These are phyloP conservation scores for Diaprepes abbreviatus DNA, from an alignment of 2,888 invertebrate genomes.

Conservation along the genomic window DNA sequence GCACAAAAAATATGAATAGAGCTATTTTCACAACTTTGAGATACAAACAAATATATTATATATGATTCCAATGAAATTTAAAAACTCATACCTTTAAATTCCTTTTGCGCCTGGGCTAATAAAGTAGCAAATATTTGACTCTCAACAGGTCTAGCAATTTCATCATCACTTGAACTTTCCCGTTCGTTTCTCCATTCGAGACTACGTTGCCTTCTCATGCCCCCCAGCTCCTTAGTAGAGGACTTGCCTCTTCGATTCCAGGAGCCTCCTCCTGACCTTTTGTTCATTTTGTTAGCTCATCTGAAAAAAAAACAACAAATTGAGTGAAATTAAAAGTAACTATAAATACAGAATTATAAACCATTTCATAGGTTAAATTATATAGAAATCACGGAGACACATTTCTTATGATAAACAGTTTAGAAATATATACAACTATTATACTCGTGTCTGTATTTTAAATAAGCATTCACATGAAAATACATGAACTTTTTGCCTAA, in stretches of 20 bases:
- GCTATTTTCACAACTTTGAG: no score
- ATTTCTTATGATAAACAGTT: no score
- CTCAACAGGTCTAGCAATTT: slow-evolving; percentile 69
- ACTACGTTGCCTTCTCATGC: slow-evolving; percentile 71
- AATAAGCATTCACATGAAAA: no score
- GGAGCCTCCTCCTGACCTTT: slow-evolving; percentile 62
- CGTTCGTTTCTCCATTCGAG: slow-evolving; percentile 72
- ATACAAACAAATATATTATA: no score
- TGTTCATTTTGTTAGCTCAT: slow-evolving; percentile 47
- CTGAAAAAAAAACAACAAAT: slow-evolving; percentile 34
- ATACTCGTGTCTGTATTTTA: no score
- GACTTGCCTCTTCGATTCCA: slow-evolving; percentile 61
- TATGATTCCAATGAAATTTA: neutral
- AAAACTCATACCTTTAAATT: slow-evolving; percentile 70
- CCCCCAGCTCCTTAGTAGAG: slow-evolving; percentile 47
- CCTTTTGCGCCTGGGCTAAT: slow-evolving; percentile 73
- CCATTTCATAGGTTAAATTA: no score
- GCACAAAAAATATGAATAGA: no score
- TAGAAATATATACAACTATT: no score
- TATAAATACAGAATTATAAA: no score
- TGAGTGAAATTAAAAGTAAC: no score
- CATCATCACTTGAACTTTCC: slow-evolving; percentile 72
- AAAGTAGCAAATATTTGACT: slow-evolving; percentile 73
- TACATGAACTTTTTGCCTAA: no score
- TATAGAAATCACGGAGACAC: no score